phyloP scores from a whole-genome alignment of 2,888 invertebrate species.

The Aphrophora alni region DNA sequence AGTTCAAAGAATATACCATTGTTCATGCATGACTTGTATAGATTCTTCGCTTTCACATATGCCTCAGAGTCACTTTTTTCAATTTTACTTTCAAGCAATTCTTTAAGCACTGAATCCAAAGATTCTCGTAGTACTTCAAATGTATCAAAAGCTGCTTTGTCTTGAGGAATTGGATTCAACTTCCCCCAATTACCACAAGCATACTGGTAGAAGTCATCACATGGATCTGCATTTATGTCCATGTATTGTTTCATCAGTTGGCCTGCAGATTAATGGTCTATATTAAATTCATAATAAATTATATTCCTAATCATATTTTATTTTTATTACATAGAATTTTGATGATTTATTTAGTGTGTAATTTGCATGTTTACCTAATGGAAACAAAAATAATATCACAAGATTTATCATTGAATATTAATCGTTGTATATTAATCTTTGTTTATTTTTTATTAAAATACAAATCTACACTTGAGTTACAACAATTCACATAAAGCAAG shows the following conservation, averaged over 20 bases:
- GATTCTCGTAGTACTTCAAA: constrained; percentile 89
- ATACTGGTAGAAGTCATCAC: constrained; percentile 83
- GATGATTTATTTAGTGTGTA: no score
- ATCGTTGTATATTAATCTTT: no score
- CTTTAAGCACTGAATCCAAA: constrained; percentile 71
- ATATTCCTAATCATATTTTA: no score
- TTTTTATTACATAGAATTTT: no score
- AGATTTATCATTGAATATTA: no score
- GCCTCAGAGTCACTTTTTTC: constrained; percentile 63
- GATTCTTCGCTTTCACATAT: constrained; percentile 78
- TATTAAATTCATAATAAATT: neutral
- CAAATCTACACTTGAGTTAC: no score
- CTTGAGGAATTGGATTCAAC: constrained; percentile 85
- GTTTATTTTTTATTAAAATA: no score
- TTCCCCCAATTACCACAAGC: constrained; percentile 88
- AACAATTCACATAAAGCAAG: no score
- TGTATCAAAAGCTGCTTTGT: constrained; percentile 87
- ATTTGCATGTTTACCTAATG: no score
- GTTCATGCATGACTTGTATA: constrained; percentile 89
- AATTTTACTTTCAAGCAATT: constrained; percentile 67
- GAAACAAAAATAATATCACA: no score
- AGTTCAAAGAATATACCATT: constrained; percentile 59
- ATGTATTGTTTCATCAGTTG: constrained; percentile 75
- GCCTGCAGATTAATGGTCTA: constrained; percentile 37
- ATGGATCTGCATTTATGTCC: constrained; percentile 75